A percentile compares a stretch with the other conserved stretches of the same genome.
These are phyloP conservation scores for Calliopsis andreniformis DNA, from an alignment of 1,140 invertebrate species.

Conservation along the genomic window DNA sequence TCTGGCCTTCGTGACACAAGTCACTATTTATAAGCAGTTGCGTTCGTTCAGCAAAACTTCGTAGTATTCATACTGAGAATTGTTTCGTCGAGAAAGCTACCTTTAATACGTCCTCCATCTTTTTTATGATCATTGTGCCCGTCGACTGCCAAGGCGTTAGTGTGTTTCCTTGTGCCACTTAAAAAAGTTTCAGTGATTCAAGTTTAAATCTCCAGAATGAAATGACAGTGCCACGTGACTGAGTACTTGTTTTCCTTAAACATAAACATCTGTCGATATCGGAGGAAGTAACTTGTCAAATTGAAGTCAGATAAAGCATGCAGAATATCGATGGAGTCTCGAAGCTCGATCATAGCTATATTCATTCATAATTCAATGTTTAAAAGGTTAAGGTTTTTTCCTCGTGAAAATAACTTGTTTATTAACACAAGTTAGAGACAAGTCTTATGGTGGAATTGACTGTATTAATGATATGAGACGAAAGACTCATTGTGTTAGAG, in stretches of 20 bases:
- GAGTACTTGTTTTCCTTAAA: too few species aligned
- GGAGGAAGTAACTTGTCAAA: too few species aligned
- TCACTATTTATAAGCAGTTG: slow-evolving; percentile 60
- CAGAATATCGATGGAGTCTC: background rate
- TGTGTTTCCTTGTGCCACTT: too few species aligned
- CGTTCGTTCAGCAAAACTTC: slow-evolving; percentile 30
- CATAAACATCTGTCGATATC: too few species aligned
- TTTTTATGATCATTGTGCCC: background rate
- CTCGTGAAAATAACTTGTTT: background rate
- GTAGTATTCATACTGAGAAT: background rate
- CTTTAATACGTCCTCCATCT: too few species aligned
- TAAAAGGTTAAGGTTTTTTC: background rate
- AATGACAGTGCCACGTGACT: too few species aligned
- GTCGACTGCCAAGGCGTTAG: too few species aligned
- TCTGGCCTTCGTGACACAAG: slow-evolving; percentile 13
- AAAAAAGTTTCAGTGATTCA: too few species aligned
- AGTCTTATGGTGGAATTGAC: background rate
- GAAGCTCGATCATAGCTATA: too few species aligned
- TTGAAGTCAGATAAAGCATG: background rate
- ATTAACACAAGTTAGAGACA: background rate
- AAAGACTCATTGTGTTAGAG: background rate
- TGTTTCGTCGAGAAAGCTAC: slow-evolving; percentile 4
- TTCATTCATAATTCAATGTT: background rate
- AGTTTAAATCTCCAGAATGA: too few species aligned
- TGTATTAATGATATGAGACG: background rate